Base-by-base conservation (phyloP, 2,113 vertebrate species). In the Indicator indicator region DNA sequence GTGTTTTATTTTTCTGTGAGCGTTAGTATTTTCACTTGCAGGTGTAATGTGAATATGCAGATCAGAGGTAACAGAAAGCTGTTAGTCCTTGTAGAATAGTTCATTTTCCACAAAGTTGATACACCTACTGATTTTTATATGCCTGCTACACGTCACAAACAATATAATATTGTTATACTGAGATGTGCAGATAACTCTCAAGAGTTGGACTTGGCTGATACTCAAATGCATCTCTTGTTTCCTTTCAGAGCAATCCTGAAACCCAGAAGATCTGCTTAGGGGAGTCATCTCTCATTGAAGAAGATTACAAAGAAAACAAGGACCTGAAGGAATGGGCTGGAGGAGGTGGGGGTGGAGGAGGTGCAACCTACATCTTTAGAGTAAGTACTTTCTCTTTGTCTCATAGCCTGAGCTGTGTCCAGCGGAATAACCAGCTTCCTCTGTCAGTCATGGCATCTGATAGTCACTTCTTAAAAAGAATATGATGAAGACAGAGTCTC, bases 291-390 rank as follows among this genome's bases (percentile, higher is more conserved):
- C 97, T 98, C 52, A 98, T 99, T n/a, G 99, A 99, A 96, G 98
- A 98, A 86, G 97, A 98, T 32, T 95, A 97, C 72, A 59, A 95
- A 59, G 95, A 93, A 21, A 96, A 97, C 33, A 88, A 78, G 26
- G 73, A 95, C 24, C 86, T 91, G 17, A 81, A 92, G 38, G 97
- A 98, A 83, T 98, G 98, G 98, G 98, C 98, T 9, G 98, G 98
- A 33, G 99, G 99, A 65, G 99, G 99, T 90, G 98, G 99, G 2
- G 99, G 98, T 7, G 99, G 99, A 36, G 98, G 99, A 33, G 99
- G 98, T 60, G 98, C 98, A 91, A 99, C 98, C 5, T 98, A 97
- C 38, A 95, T 99, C 88, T 99, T 98, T 80, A 98, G 97, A 97
- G 98, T 99, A 97, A 94, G 80, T 85, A 56, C 74, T 48, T 33